phyloP scores from a whole-genome alignment of 2,888 invertebrate species.

The Apantesis nais region DNA sequence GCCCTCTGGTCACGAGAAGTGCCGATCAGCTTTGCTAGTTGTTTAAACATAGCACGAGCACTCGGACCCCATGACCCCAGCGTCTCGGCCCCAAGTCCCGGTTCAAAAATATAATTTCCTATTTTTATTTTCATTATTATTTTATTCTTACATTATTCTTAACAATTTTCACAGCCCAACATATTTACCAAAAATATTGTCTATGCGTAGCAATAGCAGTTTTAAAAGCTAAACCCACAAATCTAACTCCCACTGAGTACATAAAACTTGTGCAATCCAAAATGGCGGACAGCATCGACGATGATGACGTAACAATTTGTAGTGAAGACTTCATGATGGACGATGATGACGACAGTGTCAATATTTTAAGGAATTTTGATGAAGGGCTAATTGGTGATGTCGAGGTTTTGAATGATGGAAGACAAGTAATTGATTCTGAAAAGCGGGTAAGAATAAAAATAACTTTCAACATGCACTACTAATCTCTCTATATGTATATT shows the following conservation, averaged over 20 bases:
- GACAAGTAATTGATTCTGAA: background rate
- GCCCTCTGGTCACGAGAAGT: too few relatives aligned
- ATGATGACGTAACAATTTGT: conserved; percentile 53
- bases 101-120: too few relatives aligned
- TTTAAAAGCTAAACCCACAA: conserved; percentile 61
- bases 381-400: conserved; percentile 9
- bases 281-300: conserved; percentile 46
- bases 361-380: conserved; percentile 31
- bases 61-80: too few relatives aligned
- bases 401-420: background rate
- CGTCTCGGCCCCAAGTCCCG: too few relatives aligned
- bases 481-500: too few relatives aligned
- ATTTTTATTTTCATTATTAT: too few relatives aligned
- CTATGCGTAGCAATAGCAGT: conserved; percentile 62
- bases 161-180: conserved; percentile 55
- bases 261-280: conserved; percentile 54
- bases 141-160: background rate
- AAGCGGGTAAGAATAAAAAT: conserved; percentile 2
- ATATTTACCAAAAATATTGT: conserved; percentile 62
- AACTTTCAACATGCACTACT: too few relatives aligned
- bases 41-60: too few relatives aligned
- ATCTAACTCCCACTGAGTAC: conserved; percentile 51
- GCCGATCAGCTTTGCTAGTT: too few relatives aligned
- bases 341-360: conserved; percentile 36
- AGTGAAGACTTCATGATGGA: conserved; percentile 65